A percentile compares a stretch with the other conserved stretches of the same genome.
These are phyloP conservation scores for Austrolebias charrua DNA, from an alignment of 2,797 vertebrate genomes.

Conservation along the genomic window DNA sequence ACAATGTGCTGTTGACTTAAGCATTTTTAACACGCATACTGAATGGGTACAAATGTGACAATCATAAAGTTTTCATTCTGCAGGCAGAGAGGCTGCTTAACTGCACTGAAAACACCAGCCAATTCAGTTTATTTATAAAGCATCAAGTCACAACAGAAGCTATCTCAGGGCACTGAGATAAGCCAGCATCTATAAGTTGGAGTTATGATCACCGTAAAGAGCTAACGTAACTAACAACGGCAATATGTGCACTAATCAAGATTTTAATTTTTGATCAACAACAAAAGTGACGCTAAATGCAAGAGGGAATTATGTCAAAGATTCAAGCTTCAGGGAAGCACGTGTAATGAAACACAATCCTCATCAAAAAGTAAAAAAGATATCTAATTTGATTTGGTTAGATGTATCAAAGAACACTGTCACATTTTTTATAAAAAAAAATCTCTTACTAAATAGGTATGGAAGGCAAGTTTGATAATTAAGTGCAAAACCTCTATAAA, in stretches of 20 bases:
- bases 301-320: background rate
- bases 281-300: background rate
- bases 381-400: background rate
- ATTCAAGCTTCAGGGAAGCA: background rate
- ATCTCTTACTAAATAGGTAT: too few relatives aligned
- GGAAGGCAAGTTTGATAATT: too few relatives aligned
- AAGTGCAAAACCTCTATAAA: too few relatives aligned
- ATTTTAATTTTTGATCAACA: background rate
- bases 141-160: too few relatives aligned
- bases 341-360: too few relatives aligned
- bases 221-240: background rate
- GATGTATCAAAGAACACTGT: background rate
- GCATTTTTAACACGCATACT: background rate
- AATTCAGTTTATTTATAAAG: too few relatives aligned
- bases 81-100: constrained; percentile 1
- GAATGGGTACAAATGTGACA: background rate
- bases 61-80: constrained; percentile 8
- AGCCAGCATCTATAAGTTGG: background rate
- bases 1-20: too few relatives aligned
- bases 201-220: background rate
- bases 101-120: constrained; percentile 5
- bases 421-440: background rate
- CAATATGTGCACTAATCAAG: background rate
- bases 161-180: too few relatives aligned
- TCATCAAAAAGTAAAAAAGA: too few relatives aligned